Base-by-base conservation (phyloP, 2,797 vertebrate genomes). In the Gila robusta region DNA sequence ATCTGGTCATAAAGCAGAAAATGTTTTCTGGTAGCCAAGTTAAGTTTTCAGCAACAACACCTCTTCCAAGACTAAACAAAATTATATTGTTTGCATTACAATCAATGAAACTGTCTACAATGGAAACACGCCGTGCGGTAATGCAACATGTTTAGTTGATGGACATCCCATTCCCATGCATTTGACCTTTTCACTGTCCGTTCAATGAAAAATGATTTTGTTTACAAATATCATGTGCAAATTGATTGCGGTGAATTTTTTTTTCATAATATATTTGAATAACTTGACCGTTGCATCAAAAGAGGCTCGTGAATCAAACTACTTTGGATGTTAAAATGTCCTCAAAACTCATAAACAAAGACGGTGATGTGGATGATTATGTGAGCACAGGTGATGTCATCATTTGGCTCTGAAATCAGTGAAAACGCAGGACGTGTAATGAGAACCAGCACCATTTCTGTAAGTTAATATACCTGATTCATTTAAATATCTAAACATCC, bases 61-160 rank as follows among this genome's bases (percentile, higher is more conserved):
- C 54, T 41, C 77, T 79, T 28, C 56, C n/a, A 41, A 79, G 77
- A 79, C 77, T 79, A 79, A 79, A 79, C 77, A 64, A 5, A 79
- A 79, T 56, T 11, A 44, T 9, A 79, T n/a, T 79, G 77, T 64
- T 79, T 79, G 56, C 77, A 79, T 62, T 79, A 44, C 37, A 62
- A 41, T 62, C 37, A 79, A 44, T 44, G 8, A 41, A 64, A 19
- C 9, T 0, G 56, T 64, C 37, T 44, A 64, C 54, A 44, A 62
- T 44, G 56, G 37, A 64, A 79, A 41, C 37, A 26, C 11, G 2
- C 10, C 1, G 17, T 76, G 47, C 1, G 1, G 26, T 52, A 54
- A 54, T 12, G 49, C 19, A 56, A 32, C 32, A 37, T 77, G 74
- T 64, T 62, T 39, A 19, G 56, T 3, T 62, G 56, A 79, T 62